phyloP scores from a whole-genome alignment of 2,797 vertebrate species.

The Cyclura pinguis region DNA sequence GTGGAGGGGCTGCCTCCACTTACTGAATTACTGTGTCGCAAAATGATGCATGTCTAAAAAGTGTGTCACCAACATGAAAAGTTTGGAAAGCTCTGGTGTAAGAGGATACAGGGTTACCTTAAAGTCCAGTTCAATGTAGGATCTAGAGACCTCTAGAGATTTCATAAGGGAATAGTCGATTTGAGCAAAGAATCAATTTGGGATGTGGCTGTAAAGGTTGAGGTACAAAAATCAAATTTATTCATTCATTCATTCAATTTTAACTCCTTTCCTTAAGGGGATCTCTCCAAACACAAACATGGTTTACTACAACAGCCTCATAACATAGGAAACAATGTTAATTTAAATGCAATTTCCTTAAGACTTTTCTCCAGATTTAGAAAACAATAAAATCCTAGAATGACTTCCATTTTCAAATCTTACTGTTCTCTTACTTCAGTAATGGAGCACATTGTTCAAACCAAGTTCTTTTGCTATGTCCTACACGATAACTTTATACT shows the following conservation, averaged over 20 bases:
- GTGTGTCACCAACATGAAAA: too few relatives aligned
- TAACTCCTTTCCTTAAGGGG: too few relatives aligned
- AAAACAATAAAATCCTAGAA: neutral
- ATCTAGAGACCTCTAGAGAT: slow-evolving; percentile 72
- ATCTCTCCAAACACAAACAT: too few relatives aligned
- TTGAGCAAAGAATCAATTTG: slow-evolving; percentile 73
- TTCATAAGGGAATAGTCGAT: slow-evolving; percentile 74
- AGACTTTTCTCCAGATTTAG: neutral
- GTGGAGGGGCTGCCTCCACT: too few relatives aligned
- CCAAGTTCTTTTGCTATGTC: neutral
- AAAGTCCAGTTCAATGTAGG: slow-evolving; percentile 75
- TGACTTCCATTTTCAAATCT: neutral
- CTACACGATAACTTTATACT: neutral
- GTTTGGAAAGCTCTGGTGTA: too few relatives aligned
- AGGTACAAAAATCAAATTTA: too few relatives aligned
- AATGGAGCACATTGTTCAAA: neutral
- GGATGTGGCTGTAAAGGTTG: slow-evolving; percentile 66
- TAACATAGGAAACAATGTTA: neutral
- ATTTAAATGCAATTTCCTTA: neutral
- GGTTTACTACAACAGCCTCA: too few relatives aligned
- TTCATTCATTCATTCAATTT: too few relatives aligned
- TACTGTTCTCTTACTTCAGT: neutral
- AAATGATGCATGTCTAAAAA: too few relatives aligned
- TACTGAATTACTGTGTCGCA: too few relatives aligned
- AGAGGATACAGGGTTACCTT: slow-evolving; percentile 70